phyloP scores from a whole-genome alignment of 1,140 invertebrate species.

The Wasmannia auropunctata region DNA sequence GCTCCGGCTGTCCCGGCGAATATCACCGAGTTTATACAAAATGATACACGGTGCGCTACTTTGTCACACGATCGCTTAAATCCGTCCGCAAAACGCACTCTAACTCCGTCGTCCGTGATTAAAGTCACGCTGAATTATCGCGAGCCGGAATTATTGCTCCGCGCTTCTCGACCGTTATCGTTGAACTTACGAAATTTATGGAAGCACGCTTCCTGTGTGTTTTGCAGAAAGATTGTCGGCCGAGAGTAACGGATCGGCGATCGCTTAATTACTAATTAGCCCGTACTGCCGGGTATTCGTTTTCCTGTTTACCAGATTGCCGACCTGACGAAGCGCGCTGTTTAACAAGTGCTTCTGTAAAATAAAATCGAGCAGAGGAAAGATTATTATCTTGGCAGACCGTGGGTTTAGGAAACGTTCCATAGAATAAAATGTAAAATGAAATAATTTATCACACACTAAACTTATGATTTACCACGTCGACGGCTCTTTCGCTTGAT shows the following conservation, averaged over 20 bases:
- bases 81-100: conserved; percentile 55
- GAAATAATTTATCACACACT: not conserved
- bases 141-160: conserved; percentile 57
- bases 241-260: conserved; percentile 1
- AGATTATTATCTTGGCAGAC: not conserved
- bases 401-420: conserved; percentile 10
- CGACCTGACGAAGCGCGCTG: not conserved
- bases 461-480: not conserved
- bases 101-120: conserved; percentile 51
- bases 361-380: not conserved
- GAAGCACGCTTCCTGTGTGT: conserved; percentile 31
- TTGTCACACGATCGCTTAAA: conserved; percentile 74
- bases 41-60: conserved; percentile 71
- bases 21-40: conserved; percentile 70
- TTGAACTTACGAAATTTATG: conserved; percentile 62
- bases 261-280: conserved; percentile 28
- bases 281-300: not conserved
- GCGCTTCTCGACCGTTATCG: conserved; percentile 38
- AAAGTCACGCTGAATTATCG: conserved; percentile 72
- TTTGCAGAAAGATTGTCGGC: not conserved
- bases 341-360: not conserved
- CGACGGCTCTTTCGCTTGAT: not conserved
- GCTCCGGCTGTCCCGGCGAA: conserved; percentile 16
- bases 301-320: not conserved
- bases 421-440: not conserved